Base-by-base conservation (phyloP, 2,888 invertebrate genomes). In the Willowsia nigromaculata region DNA sequence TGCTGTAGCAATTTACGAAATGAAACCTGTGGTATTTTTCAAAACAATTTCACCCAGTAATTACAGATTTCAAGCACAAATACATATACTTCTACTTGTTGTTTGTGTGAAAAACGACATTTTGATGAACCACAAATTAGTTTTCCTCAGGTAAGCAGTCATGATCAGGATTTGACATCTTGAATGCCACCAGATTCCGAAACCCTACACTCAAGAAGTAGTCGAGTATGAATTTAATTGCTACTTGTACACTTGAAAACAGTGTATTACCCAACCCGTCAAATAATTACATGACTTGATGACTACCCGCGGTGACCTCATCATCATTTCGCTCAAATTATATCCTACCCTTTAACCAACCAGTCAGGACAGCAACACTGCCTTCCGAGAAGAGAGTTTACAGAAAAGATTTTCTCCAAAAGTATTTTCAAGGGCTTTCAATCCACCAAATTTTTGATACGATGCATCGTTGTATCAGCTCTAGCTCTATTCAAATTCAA, bases 121-220 rank as follows among this genome's bases (percentile, higher is more conserved):
- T 76, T 85, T 85, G 85, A 85, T 85, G 43, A 76, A 85, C 76
- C 62, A 76, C 85, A 84, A 85, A 76, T 85, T 85, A 76, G 56
- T 68, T 85, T 76, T 76, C 76, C 43, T 59, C 47, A 62, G 76
- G 76, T 5, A 53, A 47, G 37, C 30, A 62, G 62, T 76, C 76
- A 85, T 40, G 56, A 62, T 85, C 85, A 50, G 59, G 15, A 85
- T 85, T 85, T 85, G 76, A 85, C 85, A 85, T 76, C 53, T 62
- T 15, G 33, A 85, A 59, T 47, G 56, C 80, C 80, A 68, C 68
- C 18, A 68, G 18, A 18, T 37, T 65, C 37, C 18, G 15, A 30
- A 33, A 56, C 56, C 18, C 65, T 7, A 13, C 25, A 37, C 33
- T 71, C 47, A 83, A 83, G 83, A n/a, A 18, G n/a, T n/a, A 6